Base-by-base conservation (phyloP, 1,140 invertebrate genomes). In the Brachionus plicatilis region DNA sequence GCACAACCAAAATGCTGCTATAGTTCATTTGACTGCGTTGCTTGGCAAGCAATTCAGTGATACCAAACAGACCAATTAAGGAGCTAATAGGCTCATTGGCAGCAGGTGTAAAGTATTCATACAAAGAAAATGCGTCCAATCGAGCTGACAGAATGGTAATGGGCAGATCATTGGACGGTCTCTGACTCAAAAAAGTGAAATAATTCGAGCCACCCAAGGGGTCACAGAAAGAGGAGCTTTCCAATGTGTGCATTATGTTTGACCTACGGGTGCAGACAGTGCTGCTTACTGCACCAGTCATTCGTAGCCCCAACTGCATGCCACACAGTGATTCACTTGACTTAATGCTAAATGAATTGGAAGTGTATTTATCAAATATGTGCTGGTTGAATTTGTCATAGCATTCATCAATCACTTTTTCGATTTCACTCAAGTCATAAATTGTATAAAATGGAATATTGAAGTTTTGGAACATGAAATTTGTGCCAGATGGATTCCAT, bases 201-300 rank as follows among this genome's bases (percentile, higher is more conserved):
- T 82, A 82, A 37, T 68, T 82, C 14, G 79, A 82, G 12, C 79
- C 79, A 47, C 79, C 79, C 17, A 82, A 27, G 37, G 79, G 79
- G 41, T 82, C 79, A 82, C 79, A 82, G 37, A 65, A 82, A 41
- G 79, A 82, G 9, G 37, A 65, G 12, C 29, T 65, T 43, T 82
- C 79, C 20, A 82, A 37, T 14, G 79, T 82, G 43, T 82, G 79
- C 79, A 82, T 82, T 60, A 82, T 82, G 27, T 68, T 82, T n/a
- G 53, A 68, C 14, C 79, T 27, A 7, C 79, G 33, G n/a, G 79
- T 56, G 33, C 79, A 82, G 24, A 82, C 79, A n/a, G 41, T 60
- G 60, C 79, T 82, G 27, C 53, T 82, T 1, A 82, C 79, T 24
- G 50, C 8, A 14, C 79, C 79, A 7, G 14, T 45, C 79, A 82